Conservation (phyloP, 2,797 vertebrate species). For the Mus minutoides region DNA sequence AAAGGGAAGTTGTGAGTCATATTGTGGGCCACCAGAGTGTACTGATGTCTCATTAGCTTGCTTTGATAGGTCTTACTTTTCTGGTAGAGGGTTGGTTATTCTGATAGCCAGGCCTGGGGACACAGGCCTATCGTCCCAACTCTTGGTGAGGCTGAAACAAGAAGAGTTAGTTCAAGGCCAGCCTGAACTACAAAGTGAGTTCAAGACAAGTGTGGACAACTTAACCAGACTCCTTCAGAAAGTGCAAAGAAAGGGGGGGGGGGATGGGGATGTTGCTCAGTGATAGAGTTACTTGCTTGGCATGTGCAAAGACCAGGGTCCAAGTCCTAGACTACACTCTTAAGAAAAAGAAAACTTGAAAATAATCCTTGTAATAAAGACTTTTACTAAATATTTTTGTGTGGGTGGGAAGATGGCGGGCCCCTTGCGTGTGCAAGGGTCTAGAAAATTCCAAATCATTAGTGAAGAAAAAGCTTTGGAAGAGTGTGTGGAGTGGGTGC, state of each 20-base stretch:
- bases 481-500: not conserved
- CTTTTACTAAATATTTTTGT: not conserved
- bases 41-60: not conserved
- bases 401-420: not conserved
- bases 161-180: not conserved
- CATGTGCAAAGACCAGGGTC: not conserved
- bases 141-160: not conserved
- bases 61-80: conserved; percentile 27
- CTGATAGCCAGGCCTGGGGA: not conserved
- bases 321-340: not conserved
- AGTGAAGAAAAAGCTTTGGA: not conserved
- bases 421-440: not conserved
- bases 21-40: not conserved
- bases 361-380: not conserved
- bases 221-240: not conserved
- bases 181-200: not conserved
- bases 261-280: not conserved
- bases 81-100: not conserved
- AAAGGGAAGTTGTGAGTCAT: conserved; percentile 4
- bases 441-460: not conserved
- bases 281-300: not conserved
- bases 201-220: not conserved
- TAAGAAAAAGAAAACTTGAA: not conserved
- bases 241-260: too few species aligned
- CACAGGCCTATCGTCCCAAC: not conserved